Evolutionary conservation across 1,140 invertebrate species (phyloP).

Genomic region (Microplitis mediator): DNA sequence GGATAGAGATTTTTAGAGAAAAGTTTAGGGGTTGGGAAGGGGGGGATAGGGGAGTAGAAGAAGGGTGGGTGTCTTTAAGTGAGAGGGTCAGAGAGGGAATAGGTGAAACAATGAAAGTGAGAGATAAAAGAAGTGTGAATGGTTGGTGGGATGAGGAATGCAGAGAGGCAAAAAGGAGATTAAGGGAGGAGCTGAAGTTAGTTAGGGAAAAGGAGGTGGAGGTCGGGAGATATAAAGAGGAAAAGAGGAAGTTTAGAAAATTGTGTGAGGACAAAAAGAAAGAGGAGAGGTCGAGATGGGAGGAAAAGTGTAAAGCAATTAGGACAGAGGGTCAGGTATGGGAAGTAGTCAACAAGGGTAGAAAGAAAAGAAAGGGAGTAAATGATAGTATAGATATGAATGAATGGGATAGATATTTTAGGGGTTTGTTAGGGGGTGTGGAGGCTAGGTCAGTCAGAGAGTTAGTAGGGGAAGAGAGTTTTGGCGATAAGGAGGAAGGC

Average conservation of each 20-base stretch:
- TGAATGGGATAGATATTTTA: background rate
- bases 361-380: background rate
- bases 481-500: background rate
- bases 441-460: background rate
- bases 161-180: background rate
- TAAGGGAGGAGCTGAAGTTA: background rate
- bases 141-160: slow-evolving; percentile 11
- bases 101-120: background rate
- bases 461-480: background rate
- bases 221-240: background rate
- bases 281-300: background rate
- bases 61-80: no score
- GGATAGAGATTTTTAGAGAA: no score
- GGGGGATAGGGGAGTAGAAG: background rate
- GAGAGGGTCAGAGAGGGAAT: background rate
- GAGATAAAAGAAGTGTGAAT: background rate
- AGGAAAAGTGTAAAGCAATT: background rate
- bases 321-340: background rate
- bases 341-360: slow-evolving; percentile 12
- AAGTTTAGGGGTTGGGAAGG: background rate
- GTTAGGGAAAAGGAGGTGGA: background rate
- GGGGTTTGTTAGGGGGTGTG: background rate
- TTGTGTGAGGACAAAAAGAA: slow-evolving; percentile 4
- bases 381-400: background rate
- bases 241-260: background rate